Evolutionary conservation across 1,140 invertebrate genomes (phyloP), one percentile per base, ranked within the genome.

Genomic region (Halotydeus destructor): DNA sequence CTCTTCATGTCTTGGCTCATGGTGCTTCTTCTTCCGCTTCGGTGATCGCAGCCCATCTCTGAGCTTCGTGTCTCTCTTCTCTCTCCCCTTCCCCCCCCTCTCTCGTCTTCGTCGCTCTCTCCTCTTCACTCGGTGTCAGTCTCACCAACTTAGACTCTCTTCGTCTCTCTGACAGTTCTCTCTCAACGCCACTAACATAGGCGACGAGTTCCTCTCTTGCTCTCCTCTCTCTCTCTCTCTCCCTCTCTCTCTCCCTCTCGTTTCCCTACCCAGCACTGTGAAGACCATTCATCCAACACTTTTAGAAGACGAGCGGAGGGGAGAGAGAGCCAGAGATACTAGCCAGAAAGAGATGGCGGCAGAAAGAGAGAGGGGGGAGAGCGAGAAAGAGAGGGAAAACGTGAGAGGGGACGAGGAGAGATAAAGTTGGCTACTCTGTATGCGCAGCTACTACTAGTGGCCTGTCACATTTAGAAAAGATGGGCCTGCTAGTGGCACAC

Each of bases 301-400:
- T n/a, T 12, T 31, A 16, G 30, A 31, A 31, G 30, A 12, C 16
- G 12, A 31, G 12, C 30, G 30, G 18, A 16, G 4, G 18, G 18
- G 30, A 31, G 12, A 31, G 12, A n/a, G 18, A 31, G 30, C 12
- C 12, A 16, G 30, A n/a, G 30, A 31, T 31, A 31, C 30, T n/a
- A 31, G 12, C 30, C 12, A 31, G 12, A 16, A 16, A 31, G 12
- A 31, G 18, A 16, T 12, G 2, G 18, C 30, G 18, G 30, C n/a
- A 34, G 32, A 34, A 19, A 34, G 32, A 34, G 32, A 34, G 32
- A 34, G n/a, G n/a, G n/a, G n/a, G n/a, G 32, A 34, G 32, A 34
- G 32, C 14, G 32, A 34, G 32, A 34, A 19, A 34, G 32, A 34
- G 33, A 35, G 23, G 23, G 33, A 21, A 18, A 19, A 35, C 11